A percentile compares a stretch with the other conserved stretches of the same genome.
These are phyloP conservation scores for Rhodinocichla rosea DNA, from an alignment of 2,113 vertebrate species.

Conservation along the genomic window DNA sequence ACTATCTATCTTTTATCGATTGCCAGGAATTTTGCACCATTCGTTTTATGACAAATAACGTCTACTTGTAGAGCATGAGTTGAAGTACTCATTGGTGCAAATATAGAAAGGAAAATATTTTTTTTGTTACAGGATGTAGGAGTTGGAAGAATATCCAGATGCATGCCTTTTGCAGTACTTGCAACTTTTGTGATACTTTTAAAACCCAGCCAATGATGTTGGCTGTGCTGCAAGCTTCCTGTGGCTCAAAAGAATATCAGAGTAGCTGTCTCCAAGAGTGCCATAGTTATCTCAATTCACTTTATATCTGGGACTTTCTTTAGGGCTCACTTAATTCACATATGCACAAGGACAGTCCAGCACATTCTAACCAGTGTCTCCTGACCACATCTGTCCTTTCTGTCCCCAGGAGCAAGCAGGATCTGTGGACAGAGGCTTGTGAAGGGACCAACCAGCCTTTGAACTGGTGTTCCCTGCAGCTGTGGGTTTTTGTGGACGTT, in stretches of 20 bases:
- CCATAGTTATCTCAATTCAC: not conserved
- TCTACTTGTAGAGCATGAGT: not conserved
- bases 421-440: not conserved
- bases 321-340: not conserved
- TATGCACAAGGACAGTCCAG: not conserved
- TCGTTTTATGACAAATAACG: not conserved
- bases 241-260: not conserved
- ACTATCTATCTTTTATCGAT: not conserved
- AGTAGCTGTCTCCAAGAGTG: not conserved
- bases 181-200: not conserved
- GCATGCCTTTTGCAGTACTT: not conserved
- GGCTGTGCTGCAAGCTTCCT: not conserved
- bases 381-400: fast-evolving
- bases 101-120: not conserved
- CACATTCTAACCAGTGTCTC: not conserved
- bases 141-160: not conserved
- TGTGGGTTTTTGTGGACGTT: not conserved
- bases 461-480: not conserved
- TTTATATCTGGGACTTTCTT: not conserved
- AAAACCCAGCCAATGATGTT: not conserved
- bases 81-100: not conserved
- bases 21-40: not conserved
- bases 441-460: not conserved
- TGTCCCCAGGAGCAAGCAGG: not conserved
- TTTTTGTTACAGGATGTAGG: not conserved